Percentiles rank a stretch among this genome's conserved stretches.
Evolutionary conservation across 1,140 invertebrate species (phyloP).

Genomic region (Helicoverpa armigera): DNA sequence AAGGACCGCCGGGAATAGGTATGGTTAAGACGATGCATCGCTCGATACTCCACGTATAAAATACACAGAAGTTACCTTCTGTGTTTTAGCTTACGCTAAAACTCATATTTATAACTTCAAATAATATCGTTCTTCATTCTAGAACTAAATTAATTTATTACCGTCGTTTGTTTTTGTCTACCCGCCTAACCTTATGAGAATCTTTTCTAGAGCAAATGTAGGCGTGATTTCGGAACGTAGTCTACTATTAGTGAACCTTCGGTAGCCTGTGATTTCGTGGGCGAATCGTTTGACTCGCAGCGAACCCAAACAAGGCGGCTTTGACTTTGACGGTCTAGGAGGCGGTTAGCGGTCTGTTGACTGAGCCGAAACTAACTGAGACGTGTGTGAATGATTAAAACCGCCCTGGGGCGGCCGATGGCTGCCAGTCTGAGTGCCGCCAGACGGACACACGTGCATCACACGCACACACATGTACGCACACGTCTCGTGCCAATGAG

Average conservation of each 20-base stretch:
- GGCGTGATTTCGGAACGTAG: no score
- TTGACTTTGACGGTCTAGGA: conserved; percentile 5
- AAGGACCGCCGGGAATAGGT: neutral
- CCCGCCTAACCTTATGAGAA: no score
- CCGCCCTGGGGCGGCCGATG: conserved; percentile 18
- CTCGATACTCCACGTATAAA: neutral
- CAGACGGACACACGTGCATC: neutral
- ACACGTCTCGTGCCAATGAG: neutral
- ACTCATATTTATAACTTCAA: no score
- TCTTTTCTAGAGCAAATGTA: no score
- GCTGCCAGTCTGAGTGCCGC: neutral
- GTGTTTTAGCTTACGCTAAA: no score
- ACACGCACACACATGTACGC: neutral
- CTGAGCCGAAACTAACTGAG: conserved; percentile 11
- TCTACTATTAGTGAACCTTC: neutral
- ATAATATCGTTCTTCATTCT: no score
- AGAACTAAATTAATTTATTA: no score
- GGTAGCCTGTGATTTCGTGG: neutral
- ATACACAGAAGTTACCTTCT: neutral
- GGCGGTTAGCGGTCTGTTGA: conserved; percentile 20
- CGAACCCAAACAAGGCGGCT: neutral
- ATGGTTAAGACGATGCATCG: neutral
- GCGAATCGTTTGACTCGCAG: neutral
- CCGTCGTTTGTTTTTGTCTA: no score
- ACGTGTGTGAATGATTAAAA: conserved; percentile 32